Evolutionary conservation across 2,888 invertebrate genomes (phyloP).

Genomic region (Archaeoteleia sp.): DNA sequence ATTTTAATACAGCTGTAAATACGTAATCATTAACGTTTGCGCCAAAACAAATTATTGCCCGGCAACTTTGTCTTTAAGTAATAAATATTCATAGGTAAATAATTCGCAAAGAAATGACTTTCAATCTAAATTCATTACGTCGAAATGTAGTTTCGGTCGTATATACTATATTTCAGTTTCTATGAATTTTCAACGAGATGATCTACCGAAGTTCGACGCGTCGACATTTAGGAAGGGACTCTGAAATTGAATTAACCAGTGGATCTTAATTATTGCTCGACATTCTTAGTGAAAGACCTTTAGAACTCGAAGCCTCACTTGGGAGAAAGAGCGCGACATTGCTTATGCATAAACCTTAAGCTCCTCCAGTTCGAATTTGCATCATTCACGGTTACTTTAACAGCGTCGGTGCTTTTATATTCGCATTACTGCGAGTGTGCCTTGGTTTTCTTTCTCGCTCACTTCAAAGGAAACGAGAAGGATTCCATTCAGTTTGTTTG

Average conservation of each 20-base stretch:
- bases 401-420: slow-evolving; percentile 24
- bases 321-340: slow-evolving; percentile 26
- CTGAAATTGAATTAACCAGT: slow-evolving; percentile 16
- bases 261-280: slow-evolving; percentile 16
- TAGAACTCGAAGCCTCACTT: slow-evolving; percentile 10
- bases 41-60: too few species aligned
- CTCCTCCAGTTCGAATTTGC: slow-evolving; percentile 50
- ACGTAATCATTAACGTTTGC: too few species aligned
- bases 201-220: slow-evolving; percentile 12
- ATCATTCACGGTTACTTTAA: slow-evolving; percentile 50
- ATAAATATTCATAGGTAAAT: too few species aligned
- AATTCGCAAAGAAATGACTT: too few species aligned
- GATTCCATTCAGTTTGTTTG: slow-evolving; percentile 46
- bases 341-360: slow-evolving; percentile 22
- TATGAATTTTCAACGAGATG: slow-evolving; percentile 18
- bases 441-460: slow-evolving; percentile 10
- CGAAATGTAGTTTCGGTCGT: not conserved
- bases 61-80: too few species aligned
- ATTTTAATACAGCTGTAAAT: too few species aligned
- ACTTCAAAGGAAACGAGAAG: slow-evolving; percentile 41
- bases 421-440: slow-evolving; percentile 37
- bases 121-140: slow-evolving; percentile 9
- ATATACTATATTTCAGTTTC: slow-evolving; percentile 13
- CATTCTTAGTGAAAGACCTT: slow-evolving; percentile 14
- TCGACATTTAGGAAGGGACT: slow-evolving; percentile 2